Percentiles rank a stretch among this genome's conserved stretches.
Conservation (phyloP, 1,140 invertebrate species). For the Heliothis subflexa region DNA sequence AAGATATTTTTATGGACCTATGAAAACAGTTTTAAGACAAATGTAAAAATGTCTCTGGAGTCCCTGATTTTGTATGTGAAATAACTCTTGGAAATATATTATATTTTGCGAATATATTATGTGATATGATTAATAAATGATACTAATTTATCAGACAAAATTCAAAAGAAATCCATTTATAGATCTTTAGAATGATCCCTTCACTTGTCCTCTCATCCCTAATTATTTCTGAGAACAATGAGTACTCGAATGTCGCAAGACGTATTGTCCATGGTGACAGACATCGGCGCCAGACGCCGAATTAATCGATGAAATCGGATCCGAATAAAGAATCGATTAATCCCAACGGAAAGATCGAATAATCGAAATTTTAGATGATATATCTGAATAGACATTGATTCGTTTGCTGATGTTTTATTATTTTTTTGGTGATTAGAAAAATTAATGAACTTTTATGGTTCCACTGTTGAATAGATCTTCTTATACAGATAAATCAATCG, state of each 20-base stretch:
- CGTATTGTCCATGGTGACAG: slow-evolving; percentile 21
- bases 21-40: no score
- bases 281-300: slow-evolving; percentile 13
- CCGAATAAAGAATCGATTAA: slow-evolving; percentile 21
- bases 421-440: neutral
- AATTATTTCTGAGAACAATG: slow-evolving; percentile 37
- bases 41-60: no score
- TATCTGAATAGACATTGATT: neutral
- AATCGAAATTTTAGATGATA: neutral
- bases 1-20: no score
- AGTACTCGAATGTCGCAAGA: slow-evolving; percentile 5
- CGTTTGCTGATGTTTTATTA: neutral
- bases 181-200: neutral
- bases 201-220: slow-evolving; percentile 14
- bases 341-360: slow-evolving; percentile 18
- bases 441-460: no score
- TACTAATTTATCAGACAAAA: neutral
- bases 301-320: slow-evolving; percentile 36
- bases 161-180: neutral
- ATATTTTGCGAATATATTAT: no score
- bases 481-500: no score
- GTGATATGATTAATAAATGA: no score
- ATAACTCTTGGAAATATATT: no score
- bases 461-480: no score
- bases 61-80: no score